These are phyloP conservation scores for Homarus gammarus DNA, from an alignment of 2,888 invertebrate genomes.

Conservation along the genomic window DNA sequence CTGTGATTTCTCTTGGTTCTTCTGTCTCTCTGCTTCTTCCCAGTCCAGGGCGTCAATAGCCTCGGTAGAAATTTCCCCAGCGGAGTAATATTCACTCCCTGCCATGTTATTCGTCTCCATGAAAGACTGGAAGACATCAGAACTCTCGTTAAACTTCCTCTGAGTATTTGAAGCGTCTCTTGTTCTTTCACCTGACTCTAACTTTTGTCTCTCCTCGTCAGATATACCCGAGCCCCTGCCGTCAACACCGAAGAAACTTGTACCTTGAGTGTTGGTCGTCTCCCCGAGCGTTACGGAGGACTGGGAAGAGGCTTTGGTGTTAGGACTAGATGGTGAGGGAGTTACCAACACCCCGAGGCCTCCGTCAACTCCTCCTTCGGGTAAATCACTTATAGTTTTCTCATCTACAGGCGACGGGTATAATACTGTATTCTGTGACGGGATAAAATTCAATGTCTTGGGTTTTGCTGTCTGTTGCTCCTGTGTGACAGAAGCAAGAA, in stretches of 20 bases:
- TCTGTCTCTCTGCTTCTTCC: background rate
- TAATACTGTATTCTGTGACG: too few species aligned
- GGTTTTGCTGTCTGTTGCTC: too few species aligned
- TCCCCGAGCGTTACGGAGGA: too few species aligned
- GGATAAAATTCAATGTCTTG: too few species aligned
- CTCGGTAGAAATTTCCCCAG: conserved; percentile 19
- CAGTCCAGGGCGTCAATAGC: conserved; percentile 40
- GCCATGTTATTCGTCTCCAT: conserved; percentile 6
- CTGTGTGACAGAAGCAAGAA: too few species aligned
- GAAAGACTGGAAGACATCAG: conserved; percentile 19
- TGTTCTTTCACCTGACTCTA: background rate
- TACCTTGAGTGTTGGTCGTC: too few species aligned
- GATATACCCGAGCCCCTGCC: background rate
- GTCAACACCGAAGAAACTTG: background rate
- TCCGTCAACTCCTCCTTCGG: too few species aligned
- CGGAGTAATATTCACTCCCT: conserved; percentile 43
- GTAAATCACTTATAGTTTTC: too few species aligned
- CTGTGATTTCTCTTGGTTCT: background rate
- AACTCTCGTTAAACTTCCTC: background rate
- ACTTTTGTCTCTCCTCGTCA: background rate
- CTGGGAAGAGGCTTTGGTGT: too few species aligned
- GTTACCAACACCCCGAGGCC: too few species aligned
- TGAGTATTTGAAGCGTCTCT: background rate
- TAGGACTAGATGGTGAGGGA: too few species aligned
- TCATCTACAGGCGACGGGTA: too few species aligned